Base-by-base conservation (phyloP, 2,888 invertebrate species). In the Athalia rosae region DNA sequence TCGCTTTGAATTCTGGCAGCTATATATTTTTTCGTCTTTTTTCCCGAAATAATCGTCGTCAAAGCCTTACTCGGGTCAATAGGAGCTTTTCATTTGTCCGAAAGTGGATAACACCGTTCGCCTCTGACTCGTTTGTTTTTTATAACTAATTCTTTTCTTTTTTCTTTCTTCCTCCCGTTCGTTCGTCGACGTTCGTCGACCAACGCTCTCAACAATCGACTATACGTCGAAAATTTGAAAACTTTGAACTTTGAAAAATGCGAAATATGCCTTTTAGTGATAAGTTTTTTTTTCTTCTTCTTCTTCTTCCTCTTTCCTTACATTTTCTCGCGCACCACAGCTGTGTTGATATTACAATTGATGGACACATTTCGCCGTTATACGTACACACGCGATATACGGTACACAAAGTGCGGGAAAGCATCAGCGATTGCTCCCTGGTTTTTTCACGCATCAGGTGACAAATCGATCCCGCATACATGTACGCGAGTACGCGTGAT, bases 381-480 rank as follows among this genome's bases (percentile, higher is more conserved):
- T 53, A 53, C 7, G 53, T 11, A 53, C n/a, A 53, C 7, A 53
- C n/a, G n/a, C n/a, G n/a, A 53, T 11, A 4, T 53, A 9, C 7
- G 58, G 50, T 71, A 41, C 71, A 58, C 58, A 71, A 58, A 47
- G 11, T 28, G 6, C 56, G 45, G 13, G 9, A 43, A 43, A n/a
- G 43, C 58, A n/a, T n/a, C n/a, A 56, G 41, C 45, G 56, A 58
- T 58, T 58, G 45, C 58, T 7, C 41, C 28, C 28, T 13, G 45
- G 7, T n/a, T 58, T n/a, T 47, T 47, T 64, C 50, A 15, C 43
- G 8, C 56, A 28, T 28, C 28, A 11, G 56, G 6, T 71, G 71
- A 71, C 56, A 71, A 71, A 56, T 71, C 71, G 71, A 71, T 71
- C 58, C 9, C 58, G 58, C 56, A 48, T 58, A n/a, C 11, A 7